These are phyloP conservation scores for Drosophila mettleri DNA, from an alignment of 2,888 invertebrate genomes.

Conservation along the genomic window DNA sequence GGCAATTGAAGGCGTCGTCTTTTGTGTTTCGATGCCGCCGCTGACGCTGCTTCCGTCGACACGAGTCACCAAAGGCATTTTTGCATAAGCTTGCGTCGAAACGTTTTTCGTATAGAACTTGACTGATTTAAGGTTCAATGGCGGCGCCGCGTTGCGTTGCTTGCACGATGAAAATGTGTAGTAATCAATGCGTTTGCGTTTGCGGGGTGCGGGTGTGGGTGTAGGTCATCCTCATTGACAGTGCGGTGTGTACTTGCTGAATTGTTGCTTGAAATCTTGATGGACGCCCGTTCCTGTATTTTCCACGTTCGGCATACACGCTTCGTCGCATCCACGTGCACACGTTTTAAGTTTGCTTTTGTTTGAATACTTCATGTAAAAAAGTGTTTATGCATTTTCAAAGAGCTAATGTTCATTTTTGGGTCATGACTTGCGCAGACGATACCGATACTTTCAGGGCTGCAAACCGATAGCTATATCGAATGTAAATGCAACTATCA, in stretches of 20 bases:
- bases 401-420: slow-evolving; percentile 56
- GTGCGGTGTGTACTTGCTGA: slow-evolving; percentile 25
- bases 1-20: slow-evolving; percentile 8
- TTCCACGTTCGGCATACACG: slow-evolving; percentile 34
- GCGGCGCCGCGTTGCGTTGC: slow-evolving; percentile 39
- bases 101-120: slow-evolving; percentile 21
- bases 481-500: not conserved
- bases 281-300: slow-evolving; percentile 21
- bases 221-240: slow-evolving; percentile 49
- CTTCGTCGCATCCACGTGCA: slow-evolving; percentile 63
- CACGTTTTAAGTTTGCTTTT: slow-evolving; percentile 55
- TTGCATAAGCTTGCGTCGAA: slow-evolving; percentile 25
- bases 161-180: slow-evolving; percentile 55
- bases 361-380: slow-evolving; percentile 64
- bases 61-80: slow-evolving; percentile 37
- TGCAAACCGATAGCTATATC: slow-evolving; percentile 20
- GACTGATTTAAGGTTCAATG: slow-evolving; percentile 38
- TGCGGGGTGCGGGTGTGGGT: slow-evolving; percentile 43
- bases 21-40: slow-evolving; percentile 13
- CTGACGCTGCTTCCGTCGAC: slow-evolving; percentile 5
- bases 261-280: slow-evolving; percentile 14
- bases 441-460: slow-evolving; percentile 46
- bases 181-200: slow-evolving; percentile 57
- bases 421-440: slow-evolving; percentile 54
- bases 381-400: slow-evolving; percentile 63